These are phyloP conservation scores for Lordiphosa mommai DNA, from an alignment of 1,140 invertebrate genomes.

Conservation along the genomic window DNA sequence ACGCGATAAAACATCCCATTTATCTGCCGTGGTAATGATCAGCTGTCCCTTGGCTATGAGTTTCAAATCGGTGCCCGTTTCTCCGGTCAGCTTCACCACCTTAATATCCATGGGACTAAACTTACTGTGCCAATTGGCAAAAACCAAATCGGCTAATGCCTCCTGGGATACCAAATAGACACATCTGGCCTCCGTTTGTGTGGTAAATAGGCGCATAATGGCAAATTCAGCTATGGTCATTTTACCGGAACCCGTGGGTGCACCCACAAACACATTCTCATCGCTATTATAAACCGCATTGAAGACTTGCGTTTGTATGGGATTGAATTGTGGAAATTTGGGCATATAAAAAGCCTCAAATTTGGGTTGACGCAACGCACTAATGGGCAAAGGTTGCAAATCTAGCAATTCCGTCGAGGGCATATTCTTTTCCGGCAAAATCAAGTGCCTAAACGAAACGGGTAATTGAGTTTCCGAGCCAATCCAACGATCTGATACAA, in stretches of 20 bases:
- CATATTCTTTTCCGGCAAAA: slow-evolving; percentile 98
- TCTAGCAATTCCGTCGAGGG: slow-evolving; percentile 99
- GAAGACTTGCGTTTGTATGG: slow-evolving; percentile 99
- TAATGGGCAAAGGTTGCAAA: slow-evolving; percentile 95
- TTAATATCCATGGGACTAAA: slow-evolving; percentile 86
- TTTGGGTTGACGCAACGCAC: slow-evolving; percentile 89
- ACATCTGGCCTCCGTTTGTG: slow-evolving; percentile 86
- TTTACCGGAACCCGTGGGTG: slow-evolving; percentile 98
- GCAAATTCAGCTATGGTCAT: slow-evolving; percentile 98
- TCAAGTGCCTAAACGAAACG: slow-evolving; percentile 98
- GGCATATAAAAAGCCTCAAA: slow-evolving; percentile 93
- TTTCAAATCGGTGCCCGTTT: slow-evolving; percentile 98
- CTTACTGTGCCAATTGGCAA: slow-evolving; percentile 94
- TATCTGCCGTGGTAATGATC: slow-evolving; percentile 97
- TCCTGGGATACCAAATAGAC: slow-evolving; percentile 97
- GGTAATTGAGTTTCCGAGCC: slow-evolving; percentile 97
- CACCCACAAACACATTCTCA: slow-evolving; percentile 99
- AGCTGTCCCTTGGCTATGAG: slow-evolving; percentile 95
- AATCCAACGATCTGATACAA: slow-evolving; percentile 91
- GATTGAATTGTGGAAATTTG: slow-evolving; percentile 97
- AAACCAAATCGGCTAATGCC: slow-evolving; percentile 94
- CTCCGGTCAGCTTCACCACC: slow-evolving; percentile 96
- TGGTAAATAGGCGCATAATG: slow-evolving; percentile 92
- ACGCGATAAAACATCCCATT: slow-evolving; percentile 98
- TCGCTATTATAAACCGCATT: slow-evolving; percentile 99